These are phyloP conservation scores for Alethe castanea DNA, from an alignment of 2,113 vertebrate genomes.

Conservation along the genomic window DNA sequence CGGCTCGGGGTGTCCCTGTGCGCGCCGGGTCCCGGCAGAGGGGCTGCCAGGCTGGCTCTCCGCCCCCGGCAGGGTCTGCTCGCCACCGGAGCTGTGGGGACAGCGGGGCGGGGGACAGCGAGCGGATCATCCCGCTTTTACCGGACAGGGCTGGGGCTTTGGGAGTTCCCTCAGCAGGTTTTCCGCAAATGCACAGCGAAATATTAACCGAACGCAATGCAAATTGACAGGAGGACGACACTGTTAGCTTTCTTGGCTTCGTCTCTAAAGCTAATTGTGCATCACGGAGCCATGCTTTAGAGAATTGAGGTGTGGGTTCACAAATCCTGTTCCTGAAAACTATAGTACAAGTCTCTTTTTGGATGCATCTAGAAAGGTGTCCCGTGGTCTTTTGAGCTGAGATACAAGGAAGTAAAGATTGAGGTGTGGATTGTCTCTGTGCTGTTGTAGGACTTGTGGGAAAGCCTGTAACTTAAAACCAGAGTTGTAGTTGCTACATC, in stretches of 20 bases:
- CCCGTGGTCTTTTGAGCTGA: neutral
- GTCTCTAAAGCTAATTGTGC: neutral
- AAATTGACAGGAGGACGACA: too few species aligned
- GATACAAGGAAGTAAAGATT: neutral
- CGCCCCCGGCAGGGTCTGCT: neutral
- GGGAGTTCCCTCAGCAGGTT: neutral
- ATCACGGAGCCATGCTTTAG: neutral
- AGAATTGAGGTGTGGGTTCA: neutral
- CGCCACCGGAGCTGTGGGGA: rapidly evolving
- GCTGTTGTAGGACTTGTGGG: neutral
- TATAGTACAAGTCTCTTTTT: neutral
- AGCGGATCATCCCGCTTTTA: too few species aligned
- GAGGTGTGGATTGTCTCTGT: rapidly evolving
- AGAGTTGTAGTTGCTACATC: neutral
- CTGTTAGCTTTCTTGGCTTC: neutral
- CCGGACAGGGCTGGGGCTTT: neutral
- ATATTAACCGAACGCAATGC: rapidly evolving
- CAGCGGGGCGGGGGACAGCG: too few species aligned
- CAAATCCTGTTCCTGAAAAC: neutral
- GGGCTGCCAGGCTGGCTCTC: neutral
- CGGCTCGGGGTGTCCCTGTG: neutral
- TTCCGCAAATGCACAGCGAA: neutral
- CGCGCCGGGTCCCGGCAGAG: neutral
- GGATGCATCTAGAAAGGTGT: neutral
- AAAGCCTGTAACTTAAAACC: neutral